These are phyloP conservation scores for Eclectus roratus DNA, from an alignment of 2,113 vertebrate species.

Conservation along the genomic window DNA sequence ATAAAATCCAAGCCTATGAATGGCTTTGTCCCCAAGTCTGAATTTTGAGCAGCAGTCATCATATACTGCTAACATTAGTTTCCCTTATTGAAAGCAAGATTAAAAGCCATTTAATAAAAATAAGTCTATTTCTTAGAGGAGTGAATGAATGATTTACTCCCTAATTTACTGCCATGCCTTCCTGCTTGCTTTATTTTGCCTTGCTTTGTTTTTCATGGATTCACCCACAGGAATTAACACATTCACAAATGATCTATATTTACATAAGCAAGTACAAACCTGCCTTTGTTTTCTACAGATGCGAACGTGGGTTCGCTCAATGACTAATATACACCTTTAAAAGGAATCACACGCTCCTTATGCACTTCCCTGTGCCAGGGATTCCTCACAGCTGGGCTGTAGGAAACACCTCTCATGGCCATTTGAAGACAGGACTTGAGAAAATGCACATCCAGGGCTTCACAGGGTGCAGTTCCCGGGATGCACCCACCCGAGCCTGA, in stretches of 20 bases:
- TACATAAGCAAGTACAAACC: not conserved
- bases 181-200: not conserved
- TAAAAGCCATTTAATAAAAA: not conserved
- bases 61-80: not conserved
- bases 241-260: rapidly evolving
- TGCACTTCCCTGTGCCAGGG: not conserved
- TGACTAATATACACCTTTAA: rapidly evolving
- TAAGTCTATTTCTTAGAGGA: not conserved
- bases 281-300: not conserved
- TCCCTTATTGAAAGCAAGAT: not conserved
- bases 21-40: not conserved
- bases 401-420: not conserved
- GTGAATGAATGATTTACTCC: not conserved
- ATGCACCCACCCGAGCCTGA: rapidly evolving
- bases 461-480: rapidly evolving
- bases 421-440: not conserved
- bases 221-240: not conserved
- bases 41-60: not conserved
- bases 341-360: rapidly evolving
- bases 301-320: rapidly evolving
- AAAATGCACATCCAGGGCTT: too few relatives aligned
- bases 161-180: not conserved
- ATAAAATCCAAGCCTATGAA: rapidly evolving
- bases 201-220: not conserved
- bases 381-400: not conserved